Percentiles rank a stretch among this genome's conserved stretches.
Evolutionary conservation across 1,140 invertebrate genomes (phyloP).

Genomic region (Drosophila punjabiensis): DNA sequence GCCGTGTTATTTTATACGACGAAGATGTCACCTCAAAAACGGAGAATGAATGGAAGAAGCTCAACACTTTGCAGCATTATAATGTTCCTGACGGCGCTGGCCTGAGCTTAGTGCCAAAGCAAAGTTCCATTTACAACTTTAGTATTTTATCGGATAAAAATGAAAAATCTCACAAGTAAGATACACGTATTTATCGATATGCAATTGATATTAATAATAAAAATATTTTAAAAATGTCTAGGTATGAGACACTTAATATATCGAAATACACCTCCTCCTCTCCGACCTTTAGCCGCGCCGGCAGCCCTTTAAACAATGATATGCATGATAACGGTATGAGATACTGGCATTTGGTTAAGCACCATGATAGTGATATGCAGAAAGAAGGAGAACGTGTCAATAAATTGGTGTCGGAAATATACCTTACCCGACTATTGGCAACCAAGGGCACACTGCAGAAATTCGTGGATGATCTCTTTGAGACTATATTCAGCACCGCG

Average conservation of each 20-base stretch:
- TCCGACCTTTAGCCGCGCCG: constrained; percentile 93
- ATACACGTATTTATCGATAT: constrained; percentile 15
- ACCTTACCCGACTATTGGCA: constrained; percentile 97
- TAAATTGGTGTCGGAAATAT: constrained; percentile 99
- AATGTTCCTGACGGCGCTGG: constrained; percentile 97
- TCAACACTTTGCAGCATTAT: constrained; percentile 99
- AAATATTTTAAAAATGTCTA: constrained; percentile 55
- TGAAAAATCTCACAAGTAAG: constrained; percentile 93
- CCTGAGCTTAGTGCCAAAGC: constrained; percentile 97
- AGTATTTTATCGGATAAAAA: constrained; percentile 97
- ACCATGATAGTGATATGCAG: constrained; percentile 96
- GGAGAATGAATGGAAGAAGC: constrained; percentile 98
- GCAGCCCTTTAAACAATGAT: constrained; percentile 97
- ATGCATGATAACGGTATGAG: constrained; percentile 93
- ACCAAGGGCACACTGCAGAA: constrained; percentile 99
- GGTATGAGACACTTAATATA: constrained; percentile 95
- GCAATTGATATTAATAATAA: constrained; percentile 14
- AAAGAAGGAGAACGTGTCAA: constrained; percentile 98
- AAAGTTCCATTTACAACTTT: constrained; percentile 98
- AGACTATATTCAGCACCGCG: constrained; percentile 99
- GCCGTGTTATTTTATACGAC: constrained; percentile 97
- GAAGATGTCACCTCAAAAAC: constrained; percentile 98
- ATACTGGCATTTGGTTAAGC: constrained; percentile 97
- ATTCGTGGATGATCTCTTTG: constrained; percentile 99
- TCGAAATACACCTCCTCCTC: constrained; percentile 96